Evolutionary conservation across 2,888 invertebrate genomes (phyloP).

Genomic region (Clostera curtula): DNA sequence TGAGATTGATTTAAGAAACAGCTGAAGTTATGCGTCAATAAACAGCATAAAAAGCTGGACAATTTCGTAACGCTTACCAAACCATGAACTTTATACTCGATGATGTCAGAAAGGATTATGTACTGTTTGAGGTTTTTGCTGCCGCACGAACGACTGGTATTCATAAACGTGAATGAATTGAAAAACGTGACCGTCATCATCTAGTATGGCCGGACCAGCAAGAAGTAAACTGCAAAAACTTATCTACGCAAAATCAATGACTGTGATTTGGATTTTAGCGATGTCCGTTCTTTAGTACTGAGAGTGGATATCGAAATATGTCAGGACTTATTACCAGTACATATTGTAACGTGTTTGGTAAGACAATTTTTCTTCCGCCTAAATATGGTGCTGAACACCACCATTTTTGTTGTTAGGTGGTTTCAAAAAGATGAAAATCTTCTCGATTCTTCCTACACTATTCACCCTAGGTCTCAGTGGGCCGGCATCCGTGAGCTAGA

Average conservation of each 20-base stretch:
- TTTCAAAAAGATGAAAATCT: no score
- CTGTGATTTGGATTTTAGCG: no score
- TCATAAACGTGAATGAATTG: constrained; percentile 18
- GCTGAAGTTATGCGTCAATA: constrained; percentile 4
- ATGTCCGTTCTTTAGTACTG: no score
- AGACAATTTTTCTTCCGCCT: no score
- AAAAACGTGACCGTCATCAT: constrained; percentile 31
- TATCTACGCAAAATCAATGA: constrained; percentile 2
- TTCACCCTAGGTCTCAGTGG: no score
- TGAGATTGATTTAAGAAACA: background rate
- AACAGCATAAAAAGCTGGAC: background rate
- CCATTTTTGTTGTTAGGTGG: no score
- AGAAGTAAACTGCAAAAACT: constrained; percentile 8
- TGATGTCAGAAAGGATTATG: constrained; percentile 7
- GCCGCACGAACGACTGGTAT: constrained; percentile 12
- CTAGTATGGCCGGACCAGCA: constrained; percentile 8
- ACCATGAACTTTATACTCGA: constrained; percentile 7
- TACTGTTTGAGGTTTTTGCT: constrained; percentile 4
- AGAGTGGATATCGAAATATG: no score
- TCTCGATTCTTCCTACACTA: no score
- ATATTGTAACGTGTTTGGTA: no score
- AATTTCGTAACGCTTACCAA: constrained; percentile 4
- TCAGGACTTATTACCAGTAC: no score
- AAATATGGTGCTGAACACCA: no score
- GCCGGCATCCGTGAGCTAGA: no score